phyloP scores from a whole-genome alignment of 2,113 vertebrate species.

The Oenanthe melanoleuca region DNA sequence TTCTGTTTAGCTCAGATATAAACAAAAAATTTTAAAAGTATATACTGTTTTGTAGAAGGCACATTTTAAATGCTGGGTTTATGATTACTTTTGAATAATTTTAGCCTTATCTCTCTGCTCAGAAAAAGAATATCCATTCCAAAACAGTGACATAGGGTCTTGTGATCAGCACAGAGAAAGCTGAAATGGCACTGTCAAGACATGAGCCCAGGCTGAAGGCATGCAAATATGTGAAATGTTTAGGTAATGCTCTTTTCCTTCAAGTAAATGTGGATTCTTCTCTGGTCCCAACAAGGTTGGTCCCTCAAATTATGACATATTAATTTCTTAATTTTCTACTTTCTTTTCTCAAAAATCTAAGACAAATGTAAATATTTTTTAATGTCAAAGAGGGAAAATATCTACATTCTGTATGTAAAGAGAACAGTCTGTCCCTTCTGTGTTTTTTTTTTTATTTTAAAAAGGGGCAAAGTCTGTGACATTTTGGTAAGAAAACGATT shows the following conservation, averaged over 20 bases:
- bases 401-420: background rate
- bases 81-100: background rate
- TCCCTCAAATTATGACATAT: background rate
- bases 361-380: background rate
- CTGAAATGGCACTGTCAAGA: background rate
- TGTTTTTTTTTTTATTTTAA: background rate
- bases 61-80: background rate
- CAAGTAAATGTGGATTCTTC: background rate
- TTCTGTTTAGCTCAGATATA: background rate
- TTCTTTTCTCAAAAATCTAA: background rate
- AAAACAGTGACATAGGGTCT: background rate
- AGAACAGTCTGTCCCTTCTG: background rate
- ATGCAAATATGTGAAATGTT: background rate
- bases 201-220: background rate
- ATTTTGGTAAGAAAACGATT: background rate
- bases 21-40: background rate
- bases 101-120: background rate
- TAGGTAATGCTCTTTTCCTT: background rate
- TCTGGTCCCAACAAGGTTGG: background rate
- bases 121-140: background rate
- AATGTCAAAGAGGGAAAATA: background rate
- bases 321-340: background rate
- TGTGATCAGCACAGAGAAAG: background rate
- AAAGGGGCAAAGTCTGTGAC: rapidly evolving
- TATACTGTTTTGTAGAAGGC: background rate